Conservation (phyloP, 1,140 invertebrate species). For the Dufourea novaeangliae region DNA sequence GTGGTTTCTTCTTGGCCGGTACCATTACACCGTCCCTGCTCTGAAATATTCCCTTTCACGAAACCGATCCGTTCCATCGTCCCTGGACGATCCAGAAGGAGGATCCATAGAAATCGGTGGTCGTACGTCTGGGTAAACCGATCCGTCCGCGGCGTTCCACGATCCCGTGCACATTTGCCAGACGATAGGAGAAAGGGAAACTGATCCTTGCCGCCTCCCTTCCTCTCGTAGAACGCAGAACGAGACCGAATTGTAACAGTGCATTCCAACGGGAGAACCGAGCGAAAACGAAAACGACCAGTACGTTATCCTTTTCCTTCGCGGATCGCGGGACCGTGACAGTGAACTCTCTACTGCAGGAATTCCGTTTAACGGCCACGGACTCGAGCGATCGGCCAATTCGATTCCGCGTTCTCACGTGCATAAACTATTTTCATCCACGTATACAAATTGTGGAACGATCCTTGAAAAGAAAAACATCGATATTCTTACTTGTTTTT, state of each 20-base stretch:
- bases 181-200: conserved; percentile 61
- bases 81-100: not conserved
- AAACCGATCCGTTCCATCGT: conserved; percentile 13
- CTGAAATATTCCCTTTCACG: conserved; percentile 30
- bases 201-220: conserved; percentile 21
- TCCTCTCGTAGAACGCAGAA: conserved; percentile 18
- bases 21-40: conserved; percentile 9
- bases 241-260: conserved; percentile 32
- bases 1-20: not conserved
- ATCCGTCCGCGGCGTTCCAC: conserved; percentile 16
- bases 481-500: too few species aligned
- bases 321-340: conserved; percentile 54
- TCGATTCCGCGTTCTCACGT: not conserved
- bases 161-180: conserved; percentile 2
- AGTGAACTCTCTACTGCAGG: conserved; percentile 65
- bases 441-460: not conserved
- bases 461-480: too few species aligned
- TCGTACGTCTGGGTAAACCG: conserved; percentile 48
- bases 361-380: too few species aligned
- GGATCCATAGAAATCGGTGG: conserved; percentile 32
- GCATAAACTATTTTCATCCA: not conserved
- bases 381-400: conserved; percentile 8
- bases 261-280: conserved; percentile 17
- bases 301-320: conserved; percentile 50
- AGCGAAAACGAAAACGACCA: conserved; percentile 62